A percentile compares a stretch with the other conserved stretches of the same genome.
These are phyloP conservation scores for Lepidurus apus DNA, from an alignment of 1,140 invertebrate genomes.

Conservation along the genomic window DNA sequence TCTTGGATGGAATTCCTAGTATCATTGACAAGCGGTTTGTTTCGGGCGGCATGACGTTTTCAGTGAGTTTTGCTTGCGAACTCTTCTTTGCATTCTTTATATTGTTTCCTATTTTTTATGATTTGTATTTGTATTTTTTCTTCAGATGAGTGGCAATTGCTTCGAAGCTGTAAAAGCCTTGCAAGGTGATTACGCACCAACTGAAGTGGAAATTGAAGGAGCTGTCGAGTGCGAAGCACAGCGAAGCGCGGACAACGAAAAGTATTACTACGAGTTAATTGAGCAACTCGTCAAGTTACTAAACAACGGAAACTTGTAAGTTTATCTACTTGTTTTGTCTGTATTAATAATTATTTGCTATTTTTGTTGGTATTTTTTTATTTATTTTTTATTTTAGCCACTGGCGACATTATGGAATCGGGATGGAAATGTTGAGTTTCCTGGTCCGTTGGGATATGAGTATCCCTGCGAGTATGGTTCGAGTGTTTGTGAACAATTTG, in stretches of 20 bases:
- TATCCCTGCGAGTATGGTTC: slow-evolving; percentile 57
- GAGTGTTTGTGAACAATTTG: slow-evolving; percentile 60
- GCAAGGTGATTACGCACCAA: not conserved
- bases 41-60: not conserved
- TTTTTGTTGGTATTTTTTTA: not conserved
- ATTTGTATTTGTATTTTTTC: slow-evolving; percentile 22
- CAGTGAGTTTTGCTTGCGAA: not conserved
- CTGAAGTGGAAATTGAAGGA: not conserved
- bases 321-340: slow-evolving; percentile 38
- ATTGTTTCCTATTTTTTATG: not conserved
- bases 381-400: slow-evolving; percentile 45
- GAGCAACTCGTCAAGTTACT: slow-evolving; percentile 58
- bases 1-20: slow-evolving; percentile 59
- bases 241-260: slow-evolving; percentile 48
- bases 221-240: slow-evolving; percentile 45
- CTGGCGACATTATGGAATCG: slow-evolving; percentile 72
- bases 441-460: slow-evolving; percentile 64
- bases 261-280: slow-evolving; percentile 57
- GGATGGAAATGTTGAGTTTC: slow-evolving; percentile 62
- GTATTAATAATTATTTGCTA: not conserved
- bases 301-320: slow-evolving; percentile 63
- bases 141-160: slow-evolving; percentile 50
- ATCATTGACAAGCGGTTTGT: slow-evolving; percentile 48
- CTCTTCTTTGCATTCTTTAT: not conserved
- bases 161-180: slow-evolving; percentile 47